Base-by-base conservation (phyloP, 2,888 invertebrate species). In the Smittia sp. region DNA sequence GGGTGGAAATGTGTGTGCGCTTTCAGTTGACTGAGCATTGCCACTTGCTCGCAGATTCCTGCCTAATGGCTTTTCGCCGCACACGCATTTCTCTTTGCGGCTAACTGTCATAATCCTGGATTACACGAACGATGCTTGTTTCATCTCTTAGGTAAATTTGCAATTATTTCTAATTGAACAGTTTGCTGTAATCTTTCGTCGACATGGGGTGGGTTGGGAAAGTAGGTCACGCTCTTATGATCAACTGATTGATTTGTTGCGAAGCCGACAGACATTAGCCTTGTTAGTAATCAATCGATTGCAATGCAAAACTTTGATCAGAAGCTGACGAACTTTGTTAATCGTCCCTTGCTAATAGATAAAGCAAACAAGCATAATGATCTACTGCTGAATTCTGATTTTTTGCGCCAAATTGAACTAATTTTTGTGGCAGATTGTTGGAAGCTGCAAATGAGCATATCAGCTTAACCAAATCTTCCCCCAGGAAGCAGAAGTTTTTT, bases 401-500 rank as follows among this genome's bases (percentile, higher is more conserved):
- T 70, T 72, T 72, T 72, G 72, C 72, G 72, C 72, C 72, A 72
- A 72, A 39, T 72, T 70, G 69, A 67, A 13, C 18, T 20, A 67
- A 41, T 46, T 46, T 46, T 68, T 1, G 7, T 27, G 32, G 27
- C 69, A 69, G 41, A 46, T 54, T 72, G 72, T 72, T 22, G 25
- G 72, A 27, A 38, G 72, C 62, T 62, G 72, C 22, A 72, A 72
- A 72, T 72, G 72, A 58, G 20, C 58, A 72, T 58, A 72, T 72
- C 72, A 72, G 24, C 18, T 20, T 62, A 32, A 39, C 18, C 15
- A 58, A 58, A 70, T 70, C 70, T 70, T 11, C n/a, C 22, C 24
- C 38, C 58, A 72, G 72, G 62, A 72, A 62, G 72, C 58, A 24
- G 15, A 62, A 27, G n/a, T 32, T 32, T 18, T 27, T 39, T 38